Base-by-base conservation (phyloP, 2,113 vertebrate species). In the Caranx ignobilis region DNA sequence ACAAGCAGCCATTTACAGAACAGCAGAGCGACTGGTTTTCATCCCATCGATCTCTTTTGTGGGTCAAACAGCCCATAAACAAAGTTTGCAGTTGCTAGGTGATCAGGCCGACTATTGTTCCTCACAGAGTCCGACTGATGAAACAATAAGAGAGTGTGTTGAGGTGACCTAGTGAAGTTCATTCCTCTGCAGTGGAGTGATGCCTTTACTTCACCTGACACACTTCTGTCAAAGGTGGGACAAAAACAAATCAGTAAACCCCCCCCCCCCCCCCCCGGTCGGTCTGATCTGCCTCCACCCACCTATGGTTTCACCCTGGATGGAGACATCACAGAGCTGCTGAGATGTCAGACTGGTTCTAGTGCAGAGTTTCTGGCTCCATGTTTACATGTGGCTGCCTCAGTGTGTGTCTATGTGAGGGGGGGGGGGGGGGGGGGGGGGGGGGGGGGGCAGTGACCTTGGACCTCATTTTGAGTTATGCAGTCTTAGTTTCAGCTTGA, bases 321-420 rank as follows among this genome's bases (percentile, higher is more conserved):
- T 4, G 0, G 11, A 61, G 48, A 57, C 4, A 16, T 13, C 7
- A 0, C 26, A 19, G 63, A 39, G 31, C 13, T 5, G 9, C 13
- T 32, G 64, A 63, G 54, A 5, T 2, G 67, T n/a, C 43, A 11
- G 35, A 72, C 65, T 59, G 67, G 83, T 79, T 79, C 71, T 5
- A 69, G 59, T 32, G 47, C 34, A 26, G 52, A 21, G 0, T 16
- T 63, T 47, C 48, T 50, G 54, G 10, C n/a, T 64, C 34, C 16
- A 2, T 21, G 16, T 65, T 66, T 32, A n/a, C 62, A 55, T n/a
- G 26, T 13, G 48, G 16, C 21, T 57, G 34, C 34, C n/a, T 50
- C 15, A 48, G 45, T 4, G 26, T 26, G 26, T 26, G 26, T 26
- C 1, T 26, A 26, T 26, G 26, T 26, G 26, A 13, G 19, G 2